Conservation (phyloP, 2,888 invertebrate genomes). For the Pachycephus smyrnensis region DNA sequence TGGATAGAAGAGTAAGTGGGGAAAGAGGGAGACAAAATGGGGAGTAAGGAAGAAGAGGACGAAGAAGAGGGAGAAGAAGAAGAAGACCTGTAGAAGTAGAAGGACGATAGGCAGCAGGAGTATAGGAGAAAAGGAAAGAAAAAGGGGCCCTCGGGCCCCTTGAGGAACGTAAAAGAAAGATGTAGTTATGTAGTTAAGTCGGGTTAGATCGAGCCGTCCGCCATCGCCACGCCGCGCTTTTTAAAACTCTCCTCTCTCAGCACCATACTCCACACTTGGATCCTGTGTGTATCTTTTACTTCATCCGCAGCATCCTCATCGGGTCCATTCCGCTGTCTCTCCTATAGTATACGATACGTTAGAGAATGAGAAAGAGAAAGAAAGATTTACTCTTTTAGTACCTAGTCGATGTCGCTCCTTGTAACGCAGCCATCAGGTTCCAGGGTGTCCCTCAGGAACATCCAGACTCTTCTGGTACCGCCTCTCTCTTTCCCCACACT, state of each 20-base stretch:
- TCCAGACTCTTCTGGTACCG: background rate
- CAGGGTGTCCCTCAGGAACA: background rate
- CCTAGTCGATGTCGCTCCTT: background rate
- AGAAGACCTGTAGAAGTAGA: conserved; percentile 26
- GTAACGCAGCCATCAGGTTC: background rate
- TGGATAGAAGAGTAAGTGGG: conserved; percentile 11
- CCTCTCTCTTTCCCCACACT: background rate
- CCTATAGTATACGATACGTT: background rate
- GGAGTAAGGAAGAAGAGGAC: conserved; percentile 22
- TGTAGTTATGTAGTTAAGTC: conserved; percentile 62
- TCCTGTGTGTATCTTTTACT: conserved; percentile 10
- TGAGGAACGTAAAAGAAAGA: conserved; percentile 60
- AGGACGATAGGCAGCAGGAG: conserved; percentile 17
- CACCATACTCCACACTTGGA: background rate
- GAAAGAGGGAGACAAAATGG: conserved; percentile 16
- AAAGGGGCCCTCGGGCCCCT: conserved; percentile 36
- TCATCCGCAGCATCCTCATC: conserved; percentile 3
- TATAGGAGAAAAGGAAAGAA: conserved; percentile 20
- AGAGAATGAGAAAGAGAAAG: conserved; percentile 13
- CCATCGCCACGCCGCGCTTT: conserved; percentile 51
- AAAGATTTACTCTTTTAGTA: conserved; percentile 3
- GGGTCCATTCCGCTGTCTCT: background rate
- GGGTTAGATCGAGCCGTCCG: conserved; percentile 57
- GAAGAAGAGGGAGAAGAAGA: conserved; percentile 32
- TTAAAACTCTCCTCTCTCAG: conserved; percentile 30